Base-by-base conservation (phyloP, 2,797 vertebrate species). In the Gymnothorax javanicus region DNA sequence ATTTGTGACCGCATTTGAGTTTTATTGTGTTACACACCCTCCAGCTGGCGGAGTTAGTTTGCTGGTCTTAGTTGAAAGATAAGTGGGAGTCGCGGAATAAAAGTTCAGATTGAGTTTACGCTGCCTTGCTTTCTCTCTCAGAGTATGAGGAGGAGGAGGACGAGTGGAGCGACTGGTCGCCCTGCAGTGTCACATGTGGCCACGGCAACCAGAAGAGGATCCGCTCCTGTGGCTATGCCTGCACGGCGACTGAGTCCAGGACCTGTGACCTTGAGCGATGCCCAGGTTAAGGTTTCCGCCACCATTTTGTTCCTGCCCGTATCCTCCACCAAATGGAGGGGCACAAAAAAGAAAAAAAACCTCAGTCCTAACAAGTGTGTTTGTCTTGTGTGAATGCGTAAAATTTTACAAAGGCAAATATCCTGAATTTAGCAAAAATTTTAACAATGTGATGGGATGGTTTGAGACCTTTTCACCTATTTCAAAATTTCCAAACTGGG, bases 101-200 rank as follows among this genome's bases (percentile, higher is more conserved):
- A 90, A 89, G 89, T 88, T 87, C 87, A 57, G 82, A 43, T 69
- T 56, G 67, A 86, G 86, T 62, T 82, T 86, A 85, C 27, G 56
- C 57, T 54, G 60, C 73, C 69, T 84, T 9, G n/a, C 71, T 52
- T 25, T 86, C 20, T 79, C 81, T 57, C 88, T 43, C 92, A 97
- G 96, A 97, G 87, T 94, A 94, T 82, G 95, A 95, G 89, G 94
- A 94, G 33, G 94, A 94, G 84, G 96, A 96, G 82, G 96, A 43
- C 33, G 33, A 96, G 25, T 97, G 96, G 96, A 96, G 96, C 64
- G 88, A 90, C 0, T 97, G 96, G 97, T 96, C 96, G 71, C 94
- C 96, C 4, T 97, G 96, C 91, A 95, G 93, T 43, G 92, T 92
- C 84, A 96, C 95, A 33, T 96, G 96, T 82, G 93, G 96, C 85